phyloP scores from a whole-genome alignment of 2,113 vertebrate genomes.

The Alaudala cheleensis region DNA sequence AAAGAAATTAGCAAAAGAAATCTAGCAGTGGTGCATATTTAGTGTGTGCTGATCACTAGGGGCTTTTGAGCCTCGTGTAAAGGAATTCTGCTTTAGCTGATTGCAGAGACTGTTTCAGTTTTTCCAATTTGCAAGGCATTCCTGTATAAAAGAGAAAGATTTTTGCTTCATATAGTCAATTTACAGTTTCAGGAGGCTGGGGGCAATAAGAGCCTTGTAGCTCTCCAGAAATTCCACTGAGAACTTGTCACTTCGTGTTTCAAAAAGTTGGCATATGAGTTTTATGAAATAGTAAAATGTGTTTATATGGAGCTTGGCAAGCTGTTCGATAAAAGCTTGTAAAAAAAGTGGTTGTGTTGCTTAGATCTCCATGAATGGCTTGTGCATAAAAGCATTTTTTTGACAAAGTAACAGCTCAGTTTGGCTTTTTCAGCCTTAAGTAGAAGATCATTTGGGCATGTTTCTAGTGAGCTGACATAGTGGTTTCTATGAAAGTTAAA shows the following conservation, averaged over 20 bases:
- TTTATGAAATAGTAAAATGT: conserved; percentile 58
- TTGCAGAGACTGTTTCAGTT: neutral
- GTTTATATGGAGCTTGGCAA: conserved; percentile 40
- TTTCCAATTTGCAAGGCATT: neutral
- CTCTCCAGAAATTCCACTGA: conserved; percentile 9
- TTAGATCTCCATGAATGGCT: neutral
- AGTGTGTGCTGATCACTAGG: neutral
- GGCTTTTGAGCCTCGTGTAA: neutral
- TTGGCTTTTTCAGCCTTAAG: neutral
- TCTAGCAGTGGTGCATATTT: neutral
- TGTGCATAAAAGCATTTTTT: conserved; percentile 12
- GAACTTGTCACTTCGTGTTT: conserved; percentile 30
- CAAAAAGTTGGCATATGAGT: conserved; percentile 7
- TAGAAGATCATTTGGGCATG: neutral
- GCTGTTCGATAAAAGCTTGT: conserved; percentile 12
- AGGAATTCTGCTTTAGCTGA: neutral
- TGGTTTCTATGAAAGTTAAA: neutral
- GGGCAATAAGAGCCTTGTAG: neutral
- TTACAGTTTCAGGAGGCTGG: neutral
- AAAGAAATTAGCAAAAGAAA: neutral
- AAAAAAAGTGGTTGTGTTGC: neutral
- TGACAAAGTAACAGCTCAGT: neutral
- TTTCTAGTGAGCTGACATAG: neutral
- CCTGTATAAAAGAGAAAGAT: neutral
- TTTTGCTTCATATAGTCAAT: neutral